A percentile compares a stretch with the other conserved stretches of the same genome.
Conservation (phyloP, 2,113 vertebrate species). For the Calcarius ornatus region DNA sequence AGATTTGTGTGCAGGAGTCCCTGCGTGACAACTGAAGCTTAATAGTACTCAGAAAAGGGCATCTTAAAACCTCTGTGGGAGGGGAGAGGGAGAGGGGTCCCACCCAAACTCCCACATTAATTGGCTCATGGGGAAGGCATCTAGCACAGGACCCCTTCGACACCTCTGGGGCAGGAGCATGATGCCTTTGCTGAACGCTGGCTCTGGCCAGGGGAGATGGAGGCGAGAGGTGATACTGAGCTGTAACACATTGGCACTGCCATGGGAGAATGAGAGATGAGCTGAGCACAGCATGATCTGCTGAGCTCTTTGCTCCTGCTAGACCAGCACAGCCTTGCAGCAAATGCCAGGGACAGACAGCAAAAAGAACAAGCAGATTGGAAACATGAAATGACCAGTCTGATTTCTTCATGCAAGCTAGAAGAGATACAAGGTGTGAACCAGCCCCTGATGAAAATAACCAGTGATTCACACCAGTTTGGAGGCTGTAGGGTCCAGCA, state of each 20-base stretch:
- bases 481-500: neutral
- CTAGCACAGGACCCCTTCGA: neutral
- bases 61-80: neutral
- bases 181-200: neutral
- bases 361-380: neutral
- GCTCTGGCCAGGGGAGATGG: neutral
- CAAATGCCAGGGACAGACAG: neutral
- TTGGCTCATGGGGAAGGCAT: neutral
- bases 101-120: neutral
- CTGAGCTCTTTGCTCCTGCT: neutral
- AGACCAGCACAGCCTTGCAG: neutral
- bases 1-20: neutral
- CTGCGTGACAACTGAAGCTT: neutral
- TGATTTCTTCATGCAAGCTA: neutral
- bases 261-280: fast-evolving
- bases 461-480: neutral
- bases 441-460: neutral
- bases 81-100: neutral
- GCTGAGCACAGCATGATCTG: neutral
- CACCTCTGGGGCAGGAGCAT: neutral
- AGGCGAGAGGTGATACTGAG: fast-evolving
- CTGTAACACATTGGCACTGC: neutral
- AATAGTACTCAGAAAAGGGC: neutral
- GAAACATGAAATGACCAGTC: neutral
- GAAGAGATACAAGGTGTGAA: neutral